Base-by-base conservation (phyloP, 2,113 vertebrate species). In the Nycticryphes semicollaris region DNA sequence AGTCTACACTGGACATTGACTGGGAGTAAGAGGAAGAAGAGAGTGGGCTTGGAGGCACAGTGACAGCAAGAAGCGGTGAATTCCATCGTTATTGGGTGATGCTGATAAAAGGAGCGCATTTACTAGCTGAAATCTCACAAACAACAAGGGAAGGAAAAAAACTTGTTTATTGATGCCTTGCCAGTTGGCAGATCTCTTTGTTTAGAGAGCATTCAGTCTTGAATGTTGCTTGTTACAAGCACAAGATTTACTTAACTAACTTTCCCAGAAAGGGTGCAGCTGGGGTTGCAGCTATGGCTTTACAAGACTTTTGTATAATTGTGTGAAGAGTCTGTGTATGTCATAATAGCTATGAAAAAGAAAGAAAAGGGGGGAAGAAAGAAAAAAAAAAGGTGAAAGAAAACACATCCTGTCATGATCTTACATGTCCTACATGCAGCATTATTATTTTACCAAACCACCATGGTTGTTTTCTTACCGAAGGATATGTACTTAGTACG, bases 1-100 rank as follows among this genome's bases (percentile, higher is more conserved):
- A 43, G 6, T n/a, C 41, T 66, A 0, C 4, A 0, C 2, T 35
- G 72, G 35, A 12, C 18, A 1, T 2, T 24, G 50, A 25, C 39
- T 8, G 67, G 24, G 30, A 18, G 39, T 43, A 21, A 64, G 54
- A 50, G 62, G 73, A 70, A 73, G 75, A 39, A 15, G 39, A 68
- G 56, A 64, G 60, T 47, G 84, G 53, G 35, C 33, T 87, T 41
- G 48, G 59, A 84, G 62, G 35, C 16, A 59, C 35, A 22, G 68
- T 11, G 64, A 43, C 63, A 69, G 51, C 63, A 94, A 37, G 70
- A 45, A 77, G 39, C 60, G 41, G 30, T 54, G 31, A 73, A 66
- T 81, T 17, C 30, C 30, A 4, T 59, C 41, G 3, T 53, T 87
- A 22, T 41, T 91, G 84, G 87, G 84, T 14, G 70, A 10, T 5